A percentile compares a stretch with the other conserved stretches of the same genome.
Evolutionary conservation across 2,888 invertebrate genomes (phyloP).

Genomic region (Rosalia funebris): DNA sequence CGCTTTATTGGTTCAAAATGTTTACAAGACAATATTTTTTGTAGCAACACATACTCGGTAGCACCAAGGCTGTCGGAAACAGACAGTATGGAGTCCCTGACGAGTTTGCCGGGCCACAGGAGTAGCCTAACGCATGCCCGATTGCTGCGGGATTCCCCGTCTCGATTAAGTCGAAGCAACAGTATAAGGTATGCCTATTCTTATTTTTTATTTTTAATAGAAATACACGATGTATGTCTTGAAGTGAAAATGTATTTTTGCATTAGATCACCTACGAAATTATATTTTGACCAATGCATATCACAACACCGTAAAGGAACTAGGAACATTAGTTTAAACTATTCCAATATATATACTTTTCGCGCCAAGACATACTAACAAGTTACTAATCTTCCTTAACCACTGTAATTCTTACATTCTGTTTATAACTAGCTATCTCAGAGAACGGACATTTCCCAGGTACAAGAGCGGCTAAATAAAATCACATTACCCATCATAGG

Average conservation of each 20-base stretch:
- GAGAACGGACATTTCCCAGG: conserved; percentile 94
- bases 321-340: no score
- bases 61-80: conserved; percentile 86
- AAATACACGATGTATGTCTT: no score
- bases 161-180: conserved; percentile 87
- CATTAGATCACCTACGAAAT: no score
- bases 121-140: conserved; percentile 79
- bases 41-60: conserved; percentile 77
- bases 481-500: background rate
- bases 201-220: conserved; percentile 1
- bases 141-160: conserved; percentile 75
- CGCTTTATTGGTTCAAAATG: no score
- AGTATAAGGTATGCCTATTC: conserved; percentile 93
- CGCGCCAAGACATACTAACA: background rate
- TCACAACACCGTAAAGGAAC: no score
- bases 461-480: conserved; percentile 65
- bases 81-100: conserved; percentile 86
- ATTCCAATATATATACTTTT: no score
- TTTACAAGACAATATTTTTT: background rate
- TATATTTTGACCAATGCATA: no score
- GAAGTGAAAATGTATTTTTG: no score
- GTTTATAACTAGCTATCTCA: conserved; percentile 78
- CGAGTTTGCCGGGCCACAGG: conserved; percentile 68
- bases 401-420: conserved; percentile 45
- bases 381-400: conserved; percentile 9